Conservation (phyloP, 2,888 invertebrate species). For the Troides oblongomaculatus region DNA sequence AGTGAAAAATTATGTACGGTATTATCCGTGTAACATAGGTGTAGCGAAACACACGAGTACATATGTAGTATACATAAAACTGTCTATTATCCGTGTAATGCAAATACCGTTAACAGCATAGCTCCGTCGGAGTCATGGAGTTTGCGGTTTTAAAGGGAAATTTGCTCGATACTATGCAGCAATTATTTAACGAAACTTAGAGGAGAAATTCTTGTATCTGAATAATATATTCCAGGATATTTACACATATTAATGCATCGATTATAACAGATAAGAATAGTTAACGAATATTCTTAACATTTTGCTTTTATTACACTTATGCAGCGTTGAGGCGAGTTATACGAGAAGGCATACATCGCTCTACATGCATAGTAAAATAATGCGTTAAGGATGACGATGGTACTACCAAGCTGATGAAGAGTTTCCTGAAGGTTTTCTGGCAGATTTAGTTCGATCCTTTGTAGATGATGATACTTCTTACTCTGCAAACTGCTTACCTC, state of each 20-base stretch:
- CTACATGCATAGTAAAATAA: no score
- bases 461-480: no score
- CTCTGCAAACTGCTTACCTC: no score
- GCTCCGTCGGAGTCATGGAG: constrained; percentile 15
- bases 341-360: no score
- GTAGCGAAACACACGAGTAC: background rate
- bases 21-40: background rate
- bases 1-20: background rate
- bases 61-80: background rate
- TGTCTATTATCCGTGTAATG: constrained; percentile 16
- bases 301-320: no score
- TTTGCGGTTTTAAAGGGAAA: constrained; percentile 27
- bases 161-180: constrained; percentile 20
- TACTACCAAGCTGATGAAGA: no score
- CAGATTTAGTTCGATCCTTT: no score
- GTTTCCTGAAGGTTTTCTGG: no score
- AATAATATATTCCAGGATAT: constrained; percentile 1
- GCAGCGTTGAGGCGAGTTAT: no score
- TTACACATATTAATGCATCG: background rate
- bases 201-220: constrained; percentile 5
- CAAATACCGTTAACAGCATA: constrained; percentile 20
- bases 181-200: constrained; percentile 22
- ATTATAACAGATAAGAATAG: background rate
- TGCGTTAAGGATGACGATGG: no score
- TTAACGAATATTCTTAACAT: no score